Conservation (phyloP, 2,888 invertebrate species). For the Sicus ferrugineus region DNA sequence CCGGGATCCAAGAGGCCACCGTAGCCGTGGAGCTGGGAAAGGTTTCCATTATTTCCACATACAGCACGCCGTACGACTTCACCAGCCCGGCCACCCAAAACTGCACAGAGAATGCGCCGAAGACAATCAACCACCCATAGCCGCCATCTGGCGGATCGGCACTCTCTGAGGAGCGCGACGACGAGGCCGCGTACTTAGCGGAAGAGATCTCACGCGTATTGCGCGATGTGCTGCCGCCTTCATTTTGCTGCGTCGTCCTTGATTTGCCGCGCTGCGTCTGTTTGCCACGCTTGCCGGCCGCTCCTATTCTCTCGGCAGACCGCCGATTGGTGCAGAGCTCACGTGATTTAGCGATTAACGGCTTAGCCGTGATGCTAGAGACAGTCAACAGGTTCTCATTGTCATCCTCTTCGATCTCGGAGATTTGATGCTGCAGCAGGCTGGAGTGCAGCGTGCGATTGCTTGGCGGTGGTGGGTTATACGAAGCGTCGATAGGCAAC, state of each 20-base stretch:
- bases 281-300: slow-evolving; percentile 41
- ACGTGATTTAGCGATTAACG: slow-evolving; percentile 74
- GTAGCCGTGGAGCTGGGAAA: slow-evolving; percentile 78
- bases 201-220: slow-evolving; percentile 42
- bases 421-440: slow-evolving; percentile 65
- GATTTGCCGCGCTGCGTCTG: slow-evolving; percentile 42
- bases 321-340: slow-evolving; percentile 66
- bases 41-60: slow-evolving; percentile 81
- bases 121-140: slow-evolving; percentile 80
- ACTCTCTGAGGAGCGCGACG: slow-evolving; percentile 56
- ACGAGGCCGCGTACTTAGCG: slow-evolving; percentile 48
- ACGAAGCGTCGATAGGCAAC: slow-evolving; percentile 62
- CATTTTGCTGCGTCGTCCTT: slow-evolving; percentile 38
- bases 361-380: slow-evolving; percentile 76
- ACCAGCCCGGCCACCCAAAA: slow-evolving; percentile 83
- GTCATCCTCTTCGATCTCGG: slow-evolving; percentile 71
- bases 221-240: slow-evolving; percentile 40
- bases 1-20: slow-evolving; percentile 82
- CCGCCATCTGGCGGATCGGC: slow-evolving; percentile 74
- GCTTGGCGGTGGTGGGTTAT: slow-evolving; percentile 44
- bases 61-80: slow-evolving; percentile 82
- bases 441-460: slow-evolving; percentile 62
- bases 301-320: slow-evolving; percentile 40
- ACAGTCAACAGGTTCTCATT: slow-evolving; percentile 77
- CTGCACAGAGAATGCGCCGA: slow-evolving; percentile 81